These are phyloP conservation scores for Ischnura elegans DNA, from an alignment of 2,888 invertebrate genomes.

Conservation along the genomic window DNA sequence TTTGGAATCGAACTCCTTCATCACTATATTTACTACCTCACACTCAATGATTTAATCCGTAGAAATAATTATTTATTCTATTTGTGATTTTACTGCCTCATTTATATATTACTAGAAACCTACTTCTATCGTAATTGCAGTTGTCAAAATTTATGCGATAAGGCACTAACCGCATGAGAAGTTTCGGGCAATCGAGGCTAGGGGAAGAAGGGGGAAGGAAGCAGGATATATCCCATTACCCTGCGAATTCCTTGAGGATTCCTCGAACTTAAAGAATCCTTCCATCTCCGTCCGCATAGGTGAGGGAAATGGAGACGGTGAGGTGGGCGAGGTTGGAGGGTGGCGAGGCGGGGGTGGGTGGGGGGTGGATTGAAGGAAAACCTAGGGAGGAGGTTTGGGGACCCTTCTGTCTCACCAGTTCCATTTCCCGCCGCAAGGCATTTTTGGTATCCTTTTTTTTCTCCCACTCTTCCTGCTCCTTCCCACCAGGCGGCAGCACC, in stretches of 20 bases:
- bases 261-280: constrained; percentile 1
- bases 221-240: neutral
- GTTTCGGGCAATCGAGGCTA: neutral
- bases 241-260: neutral
- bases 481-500: neutral
- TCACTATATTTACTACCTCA: no score
- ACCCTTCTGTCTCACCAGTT: constrained; percentile 50
- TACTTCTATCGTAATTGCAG: neutral
- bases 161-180: neutral
- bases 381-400: neutral
- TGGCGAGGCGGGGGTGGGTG: neutral
- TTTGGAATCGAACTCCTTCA: no score
- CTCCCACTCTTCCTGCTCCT: neutral
- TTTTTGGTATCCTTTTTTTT: constrained; percentile 43
- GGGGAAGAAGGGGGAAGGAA: neutral
- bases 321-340: neutral
- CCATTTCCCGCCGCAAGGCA: constrained; percentile 46
- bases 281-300: neutral
- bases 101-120: neutral
- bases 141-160: neutral
- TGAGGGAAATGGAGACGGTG: neutral
- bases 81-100: no score
- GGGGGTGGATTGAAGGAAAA: no score
- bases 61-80: no score
- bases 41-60: no score